These are phyloP conservation scores for Bombylius discolor DNA, from an alignment of 2,888 invertebrate species.

Conservation along the genomic window DNA sequence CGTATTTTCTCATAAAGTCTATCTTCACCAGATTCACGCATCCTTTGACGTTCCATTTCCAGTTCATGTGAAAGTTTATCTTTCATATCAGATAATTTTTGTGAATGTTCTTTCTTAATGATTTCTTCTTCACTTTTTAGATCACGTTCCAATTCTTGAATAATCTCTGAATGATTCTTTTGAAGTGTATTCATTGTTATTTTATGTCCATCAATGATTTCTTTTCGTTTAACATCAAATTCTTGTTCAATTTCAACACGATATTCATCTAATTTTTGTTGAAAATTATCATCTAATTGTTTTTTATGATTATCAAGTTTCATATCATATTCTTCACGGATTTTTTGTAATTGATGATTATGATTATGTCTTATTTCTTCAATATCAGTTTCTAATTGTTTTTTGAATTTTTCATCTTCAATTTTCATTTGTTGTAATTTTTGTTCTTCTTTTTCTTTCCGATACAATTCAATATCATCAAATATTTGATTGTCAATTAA, in stretches of 20 bases:
- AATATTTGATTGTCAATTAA: conserved; percentile 8
- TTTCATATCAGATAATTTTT: conserved; percentile 49
- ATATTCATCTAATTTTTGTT: conserved; percentile 34
- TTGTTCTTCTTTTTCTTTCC: conserved; percentile 32
- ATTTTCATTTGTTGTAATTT: conserved; percentile 36
- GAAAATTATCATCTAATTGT: conserved; percentile 38
- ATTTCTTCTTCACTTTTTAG: conserved; percentile 48
- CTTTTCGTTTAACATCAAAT: conserved; percentile 39
- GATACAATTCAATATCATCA: conserved; percentile 17
- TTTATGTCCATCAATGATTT: conserved; percentile 42
- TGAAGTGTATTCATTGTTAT: conserved; percentile 31
- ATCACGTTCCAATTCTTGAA: conserved; percentile 33
- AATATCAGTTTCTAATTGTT: conserved; percentile 27
- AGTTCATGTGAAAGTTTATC: conserved; percentile 46
- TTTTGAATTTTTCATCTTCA: conserved; percentile 33
- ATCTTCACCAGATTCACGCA: conserved; percentile 36
- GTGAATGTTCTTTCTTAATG: conserved; percentile 53
- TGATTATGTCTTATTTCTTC: conserved; percentile 25
- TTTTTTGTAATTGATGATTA: conserved; percentile 33
- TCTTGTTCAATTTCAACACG: conserved; percentile 31
- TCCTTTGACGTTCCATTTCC: conserved; percentile 37
- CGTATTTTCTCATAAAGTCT: conserved; percentile 49
- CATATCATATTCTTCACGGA: conserved; percentile 31
- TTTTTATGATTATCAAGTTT: conserved; percentile 36
- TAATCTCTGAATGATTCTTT: conserved; percentile 30